Base-by-base conservation (phyloP, 1,140 invertebrate species). In the Trypoxylus dichotomus region DNA sequence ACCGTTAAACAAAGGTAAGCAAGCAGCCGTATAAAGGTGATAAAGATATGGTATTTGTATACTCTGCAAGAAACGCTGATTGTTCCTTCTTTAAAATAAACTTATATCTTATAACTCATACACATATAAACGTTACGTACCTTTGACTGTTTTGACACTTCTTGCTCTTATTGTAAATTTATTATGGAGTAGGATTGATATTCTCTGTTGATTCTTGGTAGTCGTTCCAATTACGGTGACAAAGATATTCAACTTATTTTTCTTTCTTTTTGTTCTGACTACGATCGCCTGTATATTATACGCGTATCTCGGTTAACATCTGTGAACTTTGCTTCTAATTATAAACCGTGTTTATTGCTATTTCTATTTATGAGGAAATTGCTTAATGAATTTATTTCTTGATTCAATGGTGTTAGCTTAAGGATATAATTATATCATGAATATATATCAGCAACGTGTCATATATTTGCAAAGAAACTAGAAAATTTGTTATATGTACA, bases 1-100 rank as follows among this genome's bases (percentile, higher is more conserved):
- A 54, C 24, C 27, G 19, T 68, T 29, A n/a, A 68, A 27, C 60
- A 68, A 27, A 68, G 60, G 60, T 68, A 68, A 68, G 60, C 60
- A 25, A 68, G 24, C 60, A 68, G 60, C 10, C 21, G 15, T n/a
- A 2, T 54, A 54, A 54, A 54, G 60, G 60, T 68, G 60, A 68
- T 68, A 68, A 68, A 68, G 60, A 68, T n/a, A 68, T 68, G 60
- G 15, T 8, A 58, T 58, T 58, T 21, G 15, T 58, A 58, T 8
- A 19, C 47, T 19, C 47, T n/a, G 15, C 19, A 15, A n/a, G 47
- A 54, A 54, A 68, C 21, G 60, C 60, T 68, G 60, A 68, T 27
- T 24, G 8, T 27, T 68, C 60, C 6, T 68, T 68, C 13, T 68
- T 8, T 24, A 68, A 24, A 54, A 54, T n/a, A 47, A 47, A 47